Conservation (phyloP, 2,797 vertebrate species). For the Hypotaenidia philippensis region DNA sequence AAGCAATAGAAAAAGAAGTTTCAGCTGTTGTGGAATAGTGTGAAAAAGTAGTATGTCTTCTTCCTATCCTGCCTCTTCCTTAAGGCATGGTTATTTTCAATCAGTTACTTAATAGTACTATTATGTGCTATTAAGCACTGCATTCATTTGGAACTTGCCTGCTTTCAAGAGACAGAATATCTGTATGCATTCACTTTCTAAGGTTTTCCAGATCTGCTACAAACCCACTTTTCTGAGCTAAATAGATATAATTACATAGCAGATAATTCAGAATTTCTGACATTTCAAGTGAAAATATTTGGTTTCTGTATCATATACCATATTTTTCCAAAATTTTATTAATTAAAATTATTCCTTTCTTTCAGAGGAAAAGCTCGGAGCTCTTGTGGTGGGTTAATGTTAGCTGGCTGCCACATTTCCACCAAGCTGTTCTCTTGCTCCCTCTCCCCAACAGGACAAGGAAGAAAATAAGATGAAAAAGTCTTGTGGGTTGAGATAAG, state of each 20-base stretch:
- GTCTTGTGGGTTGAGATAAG: neutral
- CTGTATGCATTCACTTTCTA: neutral
- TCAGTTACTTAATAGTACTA: neutral
- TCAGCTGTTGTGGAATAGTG: neutral
- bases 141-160: neutral
- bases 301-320: neutral
- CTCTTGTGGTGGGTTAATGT: neutral
- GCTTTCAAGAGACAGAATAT: neutral
- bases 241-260: neutral
- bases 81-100: neutral
- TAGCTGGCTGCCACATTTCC: neutral
- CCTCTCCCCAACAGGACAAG: neutral
- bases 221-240: neutral
- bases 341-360: neutral
- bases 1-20: neutral
- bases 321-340: neutral
- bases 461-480: neutral
- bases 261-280: neutral
- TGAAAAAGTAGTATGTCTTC: neutral
- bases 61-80: neutral
- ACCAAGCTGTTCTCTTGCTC: neutral
- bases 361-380: neutral
- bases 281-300: neutral
- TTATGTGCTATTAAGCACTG: no score
- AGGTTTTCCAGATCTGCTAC: neutral